Percentiles rank a stretch among this genome's conserved stretches.
These are phyloP conservation scores for Gasterosteus nipponicus DNA, from an alignment of 2,113 vertebrate species.

Conservation along the genomic window DNA sequence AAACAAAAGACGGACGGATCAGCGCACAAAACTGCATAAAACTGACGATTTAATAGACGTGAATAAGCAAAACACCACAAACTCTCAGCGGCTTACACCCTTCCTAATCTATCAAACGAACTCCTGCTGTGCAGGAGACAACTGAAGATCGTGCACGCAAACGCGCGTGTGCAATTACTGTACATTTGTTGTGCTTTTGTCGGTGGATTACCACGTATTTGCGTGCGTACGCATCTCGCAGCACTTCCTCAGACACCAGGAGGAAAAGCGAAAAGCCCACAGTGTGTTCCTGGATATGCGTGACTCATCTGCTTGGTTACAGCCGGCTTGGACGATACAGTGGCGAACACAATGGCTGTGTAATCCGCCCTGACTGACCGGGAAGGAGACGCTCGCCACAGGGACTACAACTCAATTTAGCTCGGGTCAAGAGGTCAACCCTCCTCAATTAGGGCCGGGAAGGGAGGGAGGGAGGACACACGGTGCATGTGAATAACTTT, in stretches of 20 bases:
- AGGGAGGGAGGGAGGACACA: conserved; percentile 68
- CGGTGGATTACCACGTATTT: neutral
- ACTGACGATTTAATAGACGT: conserved; percentile 39
- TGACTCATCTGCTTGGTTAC: conserved; percentile 84
- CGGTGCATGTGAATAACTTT: conserved; percentile 79
- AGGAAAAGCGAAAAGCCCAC: conserved; percentile 35
- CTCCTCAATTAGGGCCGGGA: conserved; percentile 80
- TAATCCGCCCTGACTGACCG: conserved; percentile 82
- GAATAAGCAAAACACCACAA: conserved; percentile 50
- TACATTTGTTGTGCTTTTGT: conserved; percentile 26
- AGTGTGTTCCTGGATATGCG: conserved; percentile 77
- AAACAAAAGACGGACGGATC: conserved; percentile 14
- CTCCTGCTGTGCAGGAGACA: conserved; percentile 47
- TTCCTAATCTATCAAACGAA: conserved; percentile 54
- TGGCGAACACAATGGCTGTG: conserved; percentile 78
- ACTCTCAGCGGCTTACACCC: conserved; percentile 36
- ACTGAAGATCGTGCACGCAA: conserved; percentile 5
- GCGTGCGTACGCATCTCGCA: conserved; percentile 30
- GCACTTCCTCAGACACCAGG: conserved; percentile 47
- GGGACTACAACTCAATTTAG: conserved; percentile 86
- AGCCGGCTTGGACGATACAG: conserved; percentile 76
- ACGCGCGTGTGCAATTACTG: neutral
- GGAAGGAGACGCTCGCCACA: conserved; percentile 80
- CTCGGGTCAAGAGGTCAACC: conserved; percentile 80
- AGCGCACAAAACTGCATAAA: conserved; percentile 7